Base-by-base conservation (phyloP, 1,140 invertebrate species). In the Cephus cinctus region DNA sequence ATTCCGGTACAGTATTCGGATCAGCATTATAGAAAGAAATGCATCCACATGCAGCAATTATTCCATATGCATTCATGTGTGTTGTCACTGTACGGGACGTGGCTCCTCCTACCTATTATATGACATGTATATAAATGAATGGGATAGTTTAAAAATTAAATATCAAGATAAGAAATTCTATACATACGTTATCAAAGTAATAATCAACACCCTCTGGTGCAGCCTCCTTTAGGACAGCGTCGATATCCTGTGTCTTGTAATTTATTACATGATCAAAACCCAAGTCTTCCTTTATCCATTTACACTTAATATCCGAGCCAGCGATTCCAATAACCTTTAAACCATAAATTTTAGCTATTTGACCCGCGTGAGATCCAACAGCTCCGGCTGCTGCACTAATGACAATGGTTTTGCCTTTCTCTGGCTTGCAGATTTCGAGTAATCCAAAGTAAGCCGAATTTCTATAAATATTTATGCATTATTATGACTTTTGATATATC, bases 391-490 rank as follows among this genome's bases (percentile, higher is more conserved):
- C 80, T 15, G 78, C 75, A 20, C 74, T 80, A 4, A 86, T 79
- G 9, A 81, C 75, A 15, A 85, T 69, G 3, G 78, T 81, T 57
- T 85, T 81, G 16, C 81, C 82, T 9, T 65, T 40, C 63, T 82
- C 79, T 2, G 82, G 81, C 23, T 80, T 50, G 42, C 80, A 82
- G 23, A 83, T 69, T 50, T 82, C 78, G 38, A 80, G 72, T 5
- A 85, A 65, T 1, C 83, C 83, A 69, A 84, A 84, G 59, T 83
- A 84, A 1, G 82, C 82, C n/a, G 83, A 83, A 51, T 81, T 79
- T n/a, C 83, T 83, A 54, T 42, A 71, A 62, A 54, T 43, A 27
- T 43, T 16, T 49, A 46, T 8, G 16, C n/a, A 12, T 48, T 30
- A 19, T 14, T 0, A 12, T 18, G 9, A 14, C 16, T n/a, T 38